Conservation (phyloP, 2,797 vertebrate species). For the Cichlasoma orientale region DNA sequence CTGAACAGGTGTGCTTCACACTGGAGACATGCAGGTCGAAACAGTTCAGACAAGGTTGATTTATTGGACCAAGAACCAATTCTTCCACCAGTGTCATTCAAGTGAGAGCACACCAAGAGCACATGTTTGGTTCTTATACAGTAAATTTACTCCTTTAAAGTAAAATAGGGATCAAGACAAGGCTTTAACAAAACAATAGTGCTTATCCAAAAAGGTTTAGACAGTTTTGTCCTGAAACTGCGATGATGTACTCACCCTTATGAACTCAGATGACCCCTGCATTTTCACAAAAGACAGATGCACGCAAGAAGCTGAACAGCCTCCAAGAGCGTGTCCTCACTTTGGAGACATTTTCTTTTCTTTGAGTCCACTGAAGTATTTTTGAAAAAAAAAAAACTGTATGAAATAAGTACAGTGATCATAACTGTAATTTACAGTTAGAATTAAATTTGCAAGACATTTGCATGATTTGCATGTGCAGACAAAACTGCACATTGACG, state of each 20-base stretch:
- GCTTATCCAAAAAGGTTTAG: neutral
- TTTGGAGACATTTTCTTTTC: constrained; percentile 14
- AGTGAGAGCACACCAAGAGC: neutral
- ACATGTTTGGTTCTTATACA: neutral
- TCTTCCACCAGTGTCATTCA: neutral
- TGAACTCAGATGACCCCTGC: constrained; percentile 8
- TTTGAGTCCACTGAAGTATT: neutral
- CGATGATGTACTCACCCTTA: neutral
- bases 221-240: neutral
- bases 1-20: constrained; percentile 12
- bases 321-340: neutral
- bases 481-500: too few relatives aligned
- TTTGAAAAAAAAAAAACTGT: neutral
- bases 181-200: too few relatives aligned
- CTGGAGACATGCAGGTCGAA: neutral
- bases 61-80: neutral
- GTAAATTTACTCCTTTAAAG: neutral
- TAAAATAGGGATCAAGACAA: neutral
- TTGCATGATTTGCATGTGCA: too few relatives aligned
- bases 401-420: too few relatives aligned
- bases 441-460: too few relatives aligned
- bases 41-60: neutral
- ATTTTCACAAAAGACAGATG: neutral
- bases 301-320: neutral
- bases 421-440: neutral